phyloP scores from a whole-genome alignment of 2,888 invertebrate species.

The Mythimna albipuncta region DNA sequence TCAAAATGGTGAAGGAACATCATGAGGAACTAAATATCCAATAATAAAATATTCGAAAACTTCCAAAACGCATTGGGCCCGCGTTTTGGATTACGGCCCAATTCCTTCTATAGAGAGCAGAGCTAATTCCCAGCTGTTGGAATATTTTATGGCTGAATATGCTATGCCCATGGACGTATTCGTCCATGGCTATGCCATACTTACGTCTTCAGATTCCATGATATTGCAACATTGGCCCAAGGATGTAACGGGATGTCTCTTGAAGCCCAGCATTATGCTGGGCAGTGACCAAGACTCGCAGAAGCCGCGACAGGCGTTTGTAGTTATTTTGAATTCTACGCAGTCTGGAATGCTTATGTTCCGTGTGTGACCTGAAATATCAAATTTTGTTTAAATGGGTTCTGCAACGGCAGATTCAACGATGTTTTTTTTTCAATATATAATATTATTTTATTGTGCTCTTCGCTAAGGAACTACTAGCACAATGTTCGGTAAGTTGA shows the following conservation, averaged over 20 bases:
- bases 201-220: slow-evolving; percentile 96
- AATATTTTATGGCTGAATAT: too few relatives aligned
- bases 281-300: slow-evolving; percentile 97
- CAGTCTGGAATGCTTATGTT: slow-evolving; percentile 96
- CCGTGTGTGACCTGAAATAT: slow-evolving; percentile 93
- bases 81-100: too few relatives aligned
- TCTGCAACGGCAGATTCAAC: neutral
- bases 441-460: neutral
- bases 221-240: slow-evolving; percentile 97
- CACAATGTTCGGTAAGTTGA: neutral
- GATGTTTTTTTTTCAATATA: neutral
- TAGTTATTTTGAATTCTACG: slow-evolving; percentile 95
- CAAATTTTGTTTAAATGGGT: neutral
- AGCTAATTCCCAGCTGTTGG: too few relatives aligned
- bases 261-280: slow-evolving; percentile 90
- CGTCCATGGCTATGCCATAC: slow-evolving; percentile 60
- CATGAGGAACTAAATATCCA: too few relatives aligned
- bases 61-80: too few relatives aligned
- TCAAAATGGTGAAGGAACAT: too few relatives aligned
- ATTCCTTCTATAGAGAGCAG: too few relatives aligned
- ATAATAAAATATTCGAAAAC: too few relatives aligned
- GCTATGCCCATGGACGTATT: too few relatives aligned
- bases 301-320: slow-evolving; percentile 96
- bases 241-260: slow-evolving; percentile 93
- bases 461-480: neutral